Base-by-base conservation (phyloP, 2,797 vertebrate genomes). In the Smutsia gigantea region DNA sequence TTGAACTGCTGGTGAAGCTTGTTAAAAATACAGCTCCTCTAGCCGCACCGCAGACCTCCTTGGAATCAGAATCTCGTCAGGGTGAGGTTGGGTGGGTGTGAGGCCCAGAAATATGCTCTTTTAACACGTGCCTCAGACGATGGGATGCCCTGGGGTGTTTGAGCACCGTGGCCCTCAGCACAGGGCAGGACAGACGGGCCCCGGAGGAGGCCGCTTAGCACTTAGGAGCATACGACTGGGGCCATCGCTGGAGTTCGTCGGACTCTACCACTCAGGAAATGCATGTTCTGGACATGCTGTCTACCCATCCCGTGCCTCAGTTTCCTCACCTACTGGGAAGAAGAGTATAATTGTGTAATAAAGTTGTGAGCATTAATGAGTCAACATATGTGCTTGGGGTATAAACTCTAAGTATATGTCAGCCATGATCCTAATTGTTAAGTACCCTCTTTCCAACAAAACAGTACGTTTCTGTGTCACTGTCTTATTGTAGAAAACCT, bases 1-100 rank as follows among this genome's bases (percentile, higher is more conserved):
- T 83, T 94, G 23, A 90, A 82, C 84, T 39, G 87, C 49, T 79
- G 84, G n/a, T 29, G 31, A 55, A 66, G 14, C 55, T 89, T 86
- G 46, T 89, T 95, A 79, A 74, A 92, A 69, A 78, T 57, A 74
- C 6, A 69, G 31, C 27, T 51, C 87, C 46, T 78, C 87, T 19
- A 42, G 66, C 75, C 53, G 55, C 3, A 57, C 34, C 25, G 74
- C 49, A 84, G 49, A 42, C 25, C 12, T 39, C 69, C 29, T 83
- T 46, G 64, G 39, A 66, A 51, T 85, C 66, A 42, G 83, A 88
- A 72, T 66, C 34, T 90, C 18, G 4, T 42, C 19, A 55, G 53
- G 19, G 39, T 49, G 4, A 63, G 46, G 12, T 19, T 86, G 66
- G 6, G 7, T 19, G 27, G 31, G n/a, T 72, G 7, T 61, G 42